These are phyloP conservation scores for Machimus atricapillus DNA, from an alignment of 2,888 invertebrate genomes.

Conservation along the genomic window DNA sequence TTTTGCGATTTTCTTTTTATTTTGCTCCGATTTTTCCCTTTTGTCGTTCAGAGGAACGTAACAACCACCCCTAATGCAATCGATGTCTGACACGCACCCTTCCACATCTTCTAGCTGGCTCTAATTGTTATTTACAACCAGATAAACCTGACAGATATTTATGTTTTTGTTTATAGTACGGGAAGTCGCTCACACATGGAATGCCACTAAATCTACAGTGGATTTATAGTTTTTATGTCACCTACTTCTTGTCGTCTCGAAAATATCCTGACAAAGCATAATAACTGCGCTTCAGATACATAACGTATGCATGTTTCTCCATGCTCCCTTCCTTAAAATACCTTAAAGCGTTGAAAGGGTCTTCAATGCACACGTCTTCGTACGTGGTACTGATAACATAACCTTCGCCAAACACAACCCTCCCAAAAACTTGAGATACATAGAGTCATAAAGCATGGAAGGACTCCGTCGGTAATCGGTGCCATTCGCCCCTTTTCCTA, in stretches of 20 bases:
- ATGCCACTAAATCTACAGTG: not conserved
- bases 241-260: conserved; percentile 17
- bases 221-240: conserved; percentile 34
- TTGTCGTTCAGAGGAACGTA: not conserved
- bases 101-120: not conserved
- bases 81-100: not conserved
- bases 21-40: not conserved
- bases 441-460: not conserved
- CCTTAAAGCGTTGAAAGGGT: not conserved
- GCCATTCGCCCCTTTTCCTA: not conserved
- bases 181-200: not conserved
- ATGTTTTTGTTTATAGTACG: conserved; percentile 1
- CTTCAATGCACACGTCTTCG: not conserved
- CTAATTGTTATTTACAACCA: not conserved
- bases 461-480: not conserved
- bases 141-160: conserved; percentile 1
- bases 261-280: conserved; percentile 31
- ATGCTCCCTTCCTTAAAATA: not conserved
- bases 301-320: not conserved
- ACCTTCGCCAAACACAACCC: not conserved
- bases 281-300: not conserved
- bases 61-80: not conserved
- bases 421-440: not conserved
- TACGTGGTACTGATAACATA: conserved; percentile 25
- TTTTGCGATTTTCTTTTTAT: not conserved